A percentile compares a stretch with the other conserved stretches of the same genome.
These are phyloP conservation scores for Colletes collaris DNA, from an alignment of 2,888 invertebrate species.

Conservation along the genomic window DNA sequence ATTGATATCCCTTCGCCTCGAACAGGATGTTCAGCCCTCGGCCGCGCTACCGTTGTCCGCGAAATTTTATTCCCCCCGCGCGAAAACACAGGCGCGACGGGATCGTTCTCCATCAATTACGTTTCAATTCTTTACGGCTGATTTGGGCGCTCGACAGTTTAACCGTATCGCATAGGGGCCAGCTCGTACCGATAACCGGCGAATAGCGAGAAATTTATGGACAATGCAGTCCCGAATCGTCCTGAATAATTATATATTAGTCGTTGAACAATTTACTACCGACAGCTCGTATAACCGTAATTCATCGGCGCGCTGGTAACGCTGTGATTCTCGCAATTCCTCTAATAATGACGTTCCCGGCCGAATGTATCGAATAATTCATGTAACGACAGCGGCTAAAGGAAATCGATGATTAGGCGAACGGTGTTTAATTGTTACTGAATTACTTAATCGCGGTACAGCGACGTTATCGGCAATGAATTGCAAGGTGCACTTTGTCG, in stretches of 20 bases:
- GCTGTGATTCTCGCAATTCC: slow-evolving; percentile 8
- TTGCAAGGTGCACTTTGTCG: background rate
- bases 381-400: background rate
- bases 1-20: slow-evolving; percentile 41
- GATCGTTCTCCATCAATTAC: slow-evolving; percentile 17
- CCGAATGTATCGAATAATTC: slow-evolving; percentile 26
- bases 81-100: slow-evolving; percentile 8
- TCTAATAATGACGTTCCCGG: slow-evolving; percentile 26
- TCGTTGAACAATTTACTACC: slow-evolving; percentile 10
- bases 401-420: slow-evolving; percentile 3
- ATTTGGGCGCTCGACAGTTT: slow-evolving; percentile 22
- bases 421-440: slow-evolving; percentile 2
- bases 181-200: slow-evolving; percentile 17
- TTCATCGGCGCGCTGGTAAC: slow-evolving; percentile 10
- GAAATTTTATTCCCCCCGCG: background rate
- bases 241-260: slow-evolving; percentile 47
- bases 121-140: slow-evolving; percentile 41
- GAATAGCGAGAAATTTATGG: slow-evolving; percentile 44
- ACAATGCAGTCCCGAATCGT: slow-evolving; percentile 3
- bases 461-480: background rate
- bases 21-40: background rate
- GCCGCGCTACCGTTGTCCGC: background rate
- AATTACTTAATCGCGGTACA: slow-evolving; percentile 1
- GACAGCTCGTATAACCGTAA: slow-evolving; percentile 16
- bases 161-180: slow-evolving; percentile 12